Evolutionary conservation across 64 coral and sea anemone genomes (phyloP).

Genomic region (Pocillopora damicornis): DNA sequence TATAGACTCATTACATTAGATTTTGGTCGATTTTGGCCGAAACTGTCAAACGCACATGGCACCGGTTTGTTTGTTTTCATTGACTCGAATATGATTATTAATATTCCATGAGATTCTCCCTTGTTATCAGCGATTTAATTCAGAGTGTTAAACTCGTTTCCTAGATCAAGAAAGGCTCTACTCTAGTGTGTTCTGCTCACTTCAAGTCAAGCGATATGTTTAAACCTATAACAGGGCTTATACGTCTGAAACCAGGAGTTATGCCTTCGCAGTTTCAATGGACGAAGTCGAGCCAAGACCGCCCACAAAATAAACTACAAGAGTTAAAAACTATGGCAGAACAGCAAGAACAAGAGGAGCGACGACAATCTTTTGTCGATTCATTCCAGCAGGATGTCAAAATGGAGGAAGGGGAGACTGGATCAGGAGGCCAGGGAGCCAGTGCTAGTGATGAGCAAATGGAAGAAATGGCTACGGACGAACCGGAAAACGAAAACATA

Average conservation of each 20-base stretch:
- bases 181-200: conserved; percentile 40
- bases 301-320: conserved; percentile 6
- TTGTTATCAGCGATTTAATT: conserved; percentile 47
- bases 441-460: conserved; percentile 17
- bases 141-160: conserved; percentile 29
- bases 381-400: not conserved
- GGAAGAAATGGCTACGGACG: not conserved
- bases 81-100: conserved; percentile 33
- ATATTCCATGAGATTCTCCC: conserved; percentile 39
- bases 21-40: not conserved
- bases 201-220: conserved; percentile 45
- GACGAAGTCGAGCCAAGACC: conserved; percentile 17
- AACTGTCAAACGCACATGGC: conserved; percentile 20
- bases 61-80: conserved; percentile 27
- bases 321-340: no score
- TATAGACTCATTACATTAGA: not conserved
- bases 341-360: no score
- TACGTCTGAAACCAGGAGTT: conserved; percentile 34
- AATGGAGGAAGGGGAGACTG: conserved; percentile 9
- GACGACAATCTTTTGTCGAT: no score
- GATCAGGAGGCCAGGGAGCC: not conserved
- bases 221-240: conserved; percentile 33
- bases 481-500: not conserved
- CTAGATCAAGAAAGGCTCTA: conserved; percentile 46
- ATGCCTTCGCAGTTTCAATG: conserved; percentile 39